These are phyloP conservation scores for Plotosus lineatus DNA, from an alignment of 2,113 vertebrate species.

Conservation along the genomic window DNA sequence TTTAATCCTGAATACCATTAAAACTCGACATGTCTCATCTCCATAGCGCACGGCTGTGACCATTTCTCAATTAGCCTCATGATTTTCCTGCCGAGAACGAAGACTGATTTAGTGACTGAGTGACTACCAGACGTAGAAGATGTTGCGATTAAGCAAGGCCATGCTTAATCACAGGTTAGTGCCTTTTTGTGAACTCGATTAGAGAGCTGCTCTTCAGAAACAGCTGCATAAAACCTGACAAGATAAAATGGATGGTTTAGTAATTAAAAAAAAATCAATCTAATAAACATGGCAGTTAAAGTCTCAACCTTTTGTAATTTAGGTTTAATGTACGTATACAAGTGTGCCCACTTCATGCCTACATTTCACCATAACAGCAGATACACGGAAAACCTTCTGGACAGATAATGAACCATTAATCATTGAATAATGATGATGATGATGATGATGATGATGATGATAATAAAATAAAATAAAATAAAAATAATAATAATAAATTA, in stretches of 20 bases:
- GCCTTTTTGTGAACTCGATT: slow-evolving; percentile 41
- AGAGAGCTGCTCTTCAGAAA: slow-evolving; percentile 28
- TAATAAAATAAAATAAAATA: too few species aligned
- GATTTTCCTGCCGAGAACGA: slow-evolving; percentile 32
- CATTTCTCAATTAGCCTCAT: slow-evolving; percentile 34
- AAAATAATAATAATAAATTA: not conserved
- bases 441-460: too few species aligned
- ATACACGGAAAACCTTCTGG: slow-evolving; percentile 61
- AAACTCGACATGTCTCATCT: slow-evolving; percentile 15
- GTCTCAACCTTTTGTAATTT: slow-evolving; percentile 33
- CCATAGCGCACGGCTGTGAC: slow-evolving; percentile 22
- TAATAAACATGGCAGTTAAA: slow-evolving; percentile 20
- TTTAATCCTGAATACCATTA: slow-evolving; percentile 13
- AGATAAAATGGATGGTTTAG: slow-evolving; percentile 8
- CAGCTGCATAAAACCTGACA: slow-evolving; percentile 18
- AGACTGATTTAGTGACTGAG: slow-evolving; percentile 14
- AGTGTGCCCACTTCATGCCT: slow-evolving; percentile 33
- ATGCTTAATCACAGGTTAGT: slow-evolving; percentile 50
- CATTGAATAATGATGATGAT: too few species aligned
- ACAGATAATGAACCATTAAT: slow-evolving; percentile 57
- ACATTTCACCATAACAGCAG: slow-evolving; percentile 52
- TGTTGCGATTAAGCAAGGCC: slow-evolving; percentile 45
- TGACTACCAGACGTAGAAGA: slow-evolving; percentile 33
- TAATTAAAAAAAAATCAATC: slow-evolving; percentile 42
- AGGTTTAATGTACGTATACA: slow-evolving; percentile 44